Evolutionary conservation across 2,113 vertebrate genomes (phyloP).

Genomic region (Chelonoidis abingdonii): DNA sequence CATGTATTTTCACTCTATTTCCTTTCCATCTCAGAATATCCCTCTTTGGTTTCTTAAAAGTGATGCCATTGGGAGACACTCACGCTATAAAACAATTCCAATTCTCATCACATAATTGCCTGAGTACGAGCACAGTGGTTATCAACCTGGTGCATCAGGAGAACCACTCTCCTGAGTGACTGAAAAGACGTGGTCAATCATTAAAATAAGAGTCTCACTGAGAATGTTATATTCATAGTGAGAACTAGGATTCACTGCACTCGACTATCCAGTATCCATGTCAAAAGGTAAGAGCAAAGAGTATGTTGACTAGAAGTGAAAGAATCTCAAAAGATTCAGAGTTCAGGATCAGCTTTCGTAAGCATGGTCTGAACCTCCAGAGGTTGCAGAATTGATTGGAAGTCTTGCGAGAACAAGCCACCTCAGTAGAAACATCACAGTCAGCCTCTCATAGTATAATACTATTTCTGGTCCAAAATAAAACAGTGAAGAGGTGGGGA

Average conservation of each 20-base stretch:
- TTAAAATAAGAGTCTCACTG: conserved; percentile 14
- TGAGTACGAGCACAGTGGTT: not conserved
- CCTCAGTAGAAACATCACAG: not conserved
- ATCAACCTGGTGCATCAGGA: not conserved
- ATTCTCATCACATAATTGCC: not conserved
- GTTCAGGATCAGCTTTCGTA: not conserved
- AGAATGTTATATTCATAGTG: conserved; percentile 15
- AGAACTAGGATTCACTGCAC: conserved; percentile 8
- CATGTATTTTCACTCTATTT: not conserved
- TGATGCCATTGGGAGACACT: not conserved
- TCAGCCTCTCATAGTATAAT: not conserved
- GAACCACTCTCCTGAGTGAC: not conserved
- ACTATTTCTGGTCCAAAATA: not conserved
- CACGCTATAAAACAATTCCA: not conserved
- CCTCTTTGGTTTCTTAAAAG: not conserved
- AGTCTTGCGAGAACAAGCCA: not conserved
- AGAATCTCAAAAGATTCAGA: not conserved
- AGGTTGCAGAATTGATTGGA: not conserved
- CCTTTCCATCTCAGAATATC: not conserved
- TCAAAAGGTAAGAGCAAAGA: not conserved
- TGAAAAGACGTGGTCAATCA: not conserved
- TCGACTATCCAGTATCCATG: not conserved
- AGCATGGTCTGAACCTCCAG: not conserved
- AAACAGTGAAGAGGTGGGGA: not conserved
- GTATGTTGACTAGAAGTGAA: not conserved